Percentiles rank a stretch among this genome's conserved stretches.
These are phyloP conservation scores for Stramonita haemastoma DNA, from an alignment of 2,888 invertebrate genomes.

Conservation along the genomic window DNA sequence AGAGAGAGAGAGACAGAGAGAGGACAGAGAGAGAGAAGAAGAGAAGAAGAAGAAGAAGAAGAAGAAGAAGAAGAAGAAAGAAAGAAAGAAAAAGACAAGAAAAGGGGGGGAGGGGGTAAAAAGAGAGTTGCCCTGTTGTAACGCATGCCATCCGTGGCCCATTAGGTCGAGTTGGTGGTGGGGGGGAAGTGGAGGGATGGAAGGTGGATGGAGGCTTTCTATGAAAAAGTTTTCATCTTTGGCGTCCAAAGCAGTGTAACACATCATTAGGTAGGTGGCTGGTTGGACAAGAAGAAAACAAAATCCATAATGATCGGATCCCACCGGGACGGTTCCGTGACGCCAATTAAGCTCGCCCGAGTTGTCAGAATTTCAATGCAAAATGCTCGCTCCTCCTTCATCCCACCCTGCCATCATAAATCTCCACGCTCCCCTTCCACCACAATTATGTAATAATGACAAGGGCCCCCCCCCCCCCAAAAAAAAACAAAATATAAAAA, in stretches of 20 bases:
- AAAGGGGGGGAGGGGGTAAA: neutral
- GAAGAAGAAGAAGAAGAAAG: neutral
- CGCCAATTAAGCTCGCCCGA: constrained; percentile 39
- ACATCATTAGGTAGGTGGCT: constrained; percentile 40
- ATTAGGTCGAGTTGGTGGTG: constrained; percentile 1
- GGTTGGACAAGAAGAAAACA: constrained; percentile 20
- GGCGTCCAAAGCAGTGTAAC: constrained; percentile 4
- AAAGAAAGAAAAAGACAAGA: neutral
- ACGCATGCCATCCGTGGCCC: constrained; percentile 25
- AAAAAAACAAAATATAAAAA: neutral
- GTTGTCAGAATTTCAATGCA: constrained; percentile 40
- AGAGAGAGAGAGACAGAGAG: too few relatives aligned
- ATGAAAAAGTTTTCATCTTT: constrained; percentile 38
- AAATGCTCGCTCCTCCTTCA: constrained; percentile 41
- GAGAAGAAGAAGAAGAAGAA: neutral
- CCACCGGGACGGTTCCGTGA: constrained; percentile 18
- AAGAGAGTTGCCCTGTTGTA: neutral
- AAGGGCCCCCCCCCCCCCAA: neutral
- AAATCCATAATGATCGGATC: constrained; percentile 36
- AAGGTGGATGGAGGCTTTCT: neutral
- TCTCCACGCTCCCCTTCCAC: constrained; percentile 30
- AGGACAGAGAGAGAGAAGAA: neutral
- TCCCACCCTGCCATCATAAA: constrained; percentile 42
- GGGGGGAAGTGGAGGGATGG: too few relatives aligned
- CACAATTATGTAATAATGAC: constrained; percentile 46